These are phyloP conservation scores for Theristicus caerulescens DNA, from an alignment of 2,113 vertebrate species.

Conservation along the genomic window DNA sequence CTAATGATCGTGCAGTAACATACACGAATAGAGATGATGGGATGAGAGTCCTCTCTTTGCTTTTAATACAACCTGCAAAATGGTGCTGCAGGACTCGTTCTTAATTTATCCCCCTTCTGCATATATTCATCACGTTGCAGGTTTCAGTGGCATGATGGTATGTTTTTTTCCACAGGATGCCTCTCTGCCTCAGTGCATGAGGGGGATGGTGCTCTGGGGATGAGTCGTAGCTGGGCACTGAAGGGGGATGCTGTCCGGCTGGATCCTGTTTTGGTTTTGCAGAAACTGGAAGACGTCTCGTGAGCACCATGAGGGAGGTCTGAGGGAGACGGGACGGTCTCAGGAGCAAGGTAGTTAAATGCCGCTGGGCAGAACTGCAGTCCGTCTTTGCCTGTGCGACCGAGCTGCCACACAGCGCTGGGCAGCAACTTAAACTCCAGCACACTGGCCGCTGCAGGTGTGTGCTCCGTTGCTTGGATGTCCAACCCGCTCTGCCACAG, in stretches of 20 bases:
- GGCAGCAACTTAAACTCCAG: neutral
- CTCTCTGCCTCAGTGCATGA: neutral
- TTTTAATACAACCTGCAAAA: neutral
- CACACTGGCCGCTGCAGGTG: neutral
- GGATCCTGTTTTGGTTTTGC: neutral
- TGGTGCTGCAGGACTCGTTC: neutral
- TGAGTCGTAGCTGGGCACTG: neutral
- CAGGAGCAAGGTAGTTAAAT: neutral
- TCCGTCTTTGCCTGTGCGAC: neutral
- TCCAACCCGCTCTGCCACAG: neutral
- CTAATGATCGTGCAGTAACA: neutral
- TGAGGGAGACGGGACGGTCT: neutral
- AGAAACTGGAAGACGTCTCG: neutral
- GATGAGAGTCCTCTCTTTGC: neutral
- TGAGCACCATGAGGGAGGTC: accelerated
- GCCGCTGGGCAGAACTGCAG: neutral
- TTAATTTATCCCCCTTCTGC: neutral
- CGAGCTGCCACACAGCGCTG: neutral
- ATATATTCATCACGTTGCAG: neutral
- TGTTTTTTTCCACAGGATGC: neutral
- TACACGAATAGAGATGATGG: neutral
- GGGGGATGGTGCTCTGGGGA: neutral
- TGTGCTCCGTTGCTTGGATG: neutral
- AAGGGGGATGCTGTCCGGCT: neutral
- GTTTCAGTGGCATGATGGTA: neutral